A percentile compares a stretch with the other conserved stretches of the same genome.
phyloP scores from a whole-genome alignment of 2,113 vertebrate genomes.

The Paratilapia polleni region DNA sequence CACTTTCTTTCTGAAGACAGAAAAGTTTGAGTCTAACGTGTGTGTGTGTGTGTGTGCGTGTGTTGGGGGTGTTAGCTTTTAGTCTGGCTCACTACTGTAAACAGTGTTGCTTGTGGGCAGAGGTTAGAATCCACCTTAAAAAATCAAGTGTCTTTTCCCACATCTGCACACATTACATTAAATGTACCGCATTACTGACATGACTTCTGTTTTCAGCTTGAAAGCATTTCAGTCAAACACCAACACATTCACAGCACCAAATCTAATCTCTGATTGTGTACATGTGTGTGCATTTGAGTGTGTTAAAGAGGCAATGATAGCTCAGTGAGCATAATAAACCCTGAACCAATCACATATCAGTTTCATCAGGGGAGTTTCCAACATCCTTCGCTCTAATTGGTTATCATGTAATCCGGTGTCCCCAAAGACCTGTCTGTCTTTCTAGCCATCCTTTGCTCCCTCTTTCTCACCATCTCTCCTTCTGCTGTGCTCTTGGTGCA shows the following conservation, averaged over 20 bases:
- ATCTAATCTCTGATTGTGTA: slow-evolving; percentile 27
- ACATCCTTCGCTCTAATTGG: slow-evolving; percentile 88
- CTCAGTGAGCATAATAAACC: slow-evolving; percentile 64
- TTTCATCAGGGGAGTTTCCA: slow-evolving; percentile 84
- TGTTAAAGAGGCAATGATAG: slow-evolving; percentile 43
- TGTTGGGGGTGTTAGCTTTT: slow-evolving; percentile 23
- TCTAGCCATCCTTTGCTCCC: slow-evolving; percentile 50
- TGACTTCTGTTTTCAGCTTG: not conserved
- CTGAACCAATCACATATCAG: slow-evolving; percentile 70
- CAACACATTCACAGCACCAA: slow-evolving; percentile 4
- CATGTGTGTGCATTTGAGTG: slow-evolving; percentile 32
- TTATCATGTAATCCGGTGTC: slow-evolving; percentile 92
- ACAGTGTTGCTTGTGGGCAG: slow-evolving; percentile 5
- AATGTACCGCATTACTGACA: not conserved
- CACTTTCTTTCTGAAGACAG: not conserved
- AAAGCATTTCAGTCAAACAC: slow-evolving; percentile 3
- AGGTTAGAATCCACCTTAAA: slow-evolving; percentile 21
- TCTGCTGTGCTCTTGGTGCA: not conserved
- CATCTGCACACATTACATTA: not conserved
- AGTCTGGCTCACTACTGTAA: slow-evolving; percentile 35
- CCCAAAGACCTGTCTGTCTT: slow-evolving; percentile 70
- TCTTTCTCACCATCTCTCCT: slow-evolving; percentile 9
- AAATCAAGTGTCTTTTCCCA: not conserved
- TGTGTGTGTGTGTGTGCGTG: not conserved
- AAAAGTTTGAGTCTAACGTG: not conserved